phyloP scores from a whole-genome alignment of 2,797 vertebrate genomes.

The Cirrhinus mrigala region DNA sequence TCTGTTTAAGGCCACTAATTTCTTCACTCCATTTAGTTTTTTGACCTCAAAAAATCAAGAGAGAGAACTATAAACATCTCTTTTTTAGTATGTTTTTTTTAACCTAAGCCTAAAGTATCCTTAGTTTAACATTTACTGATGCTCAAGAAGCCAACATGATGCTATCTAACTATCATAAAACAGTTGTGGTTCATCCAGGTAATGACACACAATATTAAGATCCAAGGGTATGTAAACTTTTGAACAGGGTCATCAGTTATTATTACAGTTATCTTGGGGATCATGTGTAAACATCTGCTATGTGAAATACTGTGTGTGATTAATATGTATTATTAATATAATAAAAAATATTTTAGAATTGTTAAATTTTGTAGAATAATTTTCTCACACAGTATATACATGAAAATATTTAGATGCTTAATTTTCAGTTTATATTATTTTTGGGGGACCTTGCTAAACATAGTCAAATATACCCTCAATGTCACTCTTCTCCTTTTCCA shows the following conservation, averaged over 20 bases:
- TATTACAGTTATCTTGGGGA: too few relatives aligned
- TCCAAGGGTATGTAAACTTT: background rate
- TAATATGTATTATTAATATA: too few relatives aligned
- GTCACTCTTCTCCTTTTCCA: slow-evolving; percentile 31
- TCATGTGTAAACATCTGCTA: too few relatives aligned
- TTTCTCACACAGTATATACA: background rate
- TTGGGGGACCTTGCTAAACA: too few relatives aligned
- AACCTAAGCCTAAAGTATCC: background rate
- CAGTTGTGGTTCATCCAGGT: background rate
- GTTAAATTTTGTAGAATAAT: too few relatives aligned
- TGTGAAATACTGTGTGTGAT: too few relatives aligned
- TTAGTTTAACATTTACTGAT: background rate
- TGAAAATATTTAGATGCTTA: background rate
- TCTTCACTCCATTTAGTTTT: background rate
- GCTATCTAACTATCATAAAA: background rate
- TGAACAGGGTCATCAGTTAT: too few relatives aligned
- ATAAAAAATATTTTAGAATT: too few relatives aligned
- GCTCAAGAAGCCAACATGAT: background rate
- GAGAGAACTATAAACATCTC: background rate
- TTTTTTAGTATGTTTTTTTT: background rate
- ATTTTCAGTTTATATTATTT: background rate
- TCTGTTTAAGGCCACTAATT: background rate
- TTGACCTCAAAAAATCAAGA: background rate
- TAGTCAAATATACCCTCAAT: slow-evolving; percentile 16
- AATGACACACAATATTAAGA: background rate